Base-by-base conservation (phyloP, 1,140 invertebrate species). In the Kradibia gibbosae region DNA sequence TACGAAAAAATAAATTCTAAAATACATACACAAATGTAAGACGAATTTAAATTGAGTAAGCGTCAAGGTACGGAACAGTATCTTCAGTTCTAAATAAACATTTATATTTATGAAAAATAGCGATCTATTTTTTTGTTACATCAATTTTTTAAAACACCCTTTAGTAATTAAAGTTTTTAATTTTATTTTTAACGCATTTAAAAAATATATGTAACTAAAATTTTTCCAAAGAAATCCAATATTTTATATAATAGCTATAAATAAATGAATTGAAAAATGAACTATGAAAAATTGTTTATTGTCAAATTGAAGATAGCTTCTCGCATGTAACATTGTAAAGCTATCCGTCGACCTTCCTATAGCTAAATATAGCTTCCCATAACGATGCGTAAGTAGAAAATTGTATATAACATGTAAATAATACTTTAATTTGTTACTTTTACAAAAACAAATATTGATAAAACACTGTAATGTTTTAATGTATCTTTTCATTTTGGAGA, bases 341-440 rank as follows among this genome's bases (percentile, higher is more conserved):
- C 72, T 60, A 22, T 72, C 67, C 81, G 42, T 81, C 36, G 8
- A 75, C 28, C 25, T 73, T 53, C n/a, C n/a, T n/a, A n/a, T n/a
- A n/a, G n/a, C n/a, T n/a, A n/a, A n/a, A n/a, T n/a, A n/a, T n/a
- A n/a, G n/a, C n/a, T n/a, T 73, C 22, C 28, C 45, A 20, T 48
- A 73, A 53, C 48, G 48, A 22, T 2, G 5, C n/a, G 22, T 10
- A 42, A 25, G 34, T 62, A 73, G 78, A 65, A 45, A 86, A 53
- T 25, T 88, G 86, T 87, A 88, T 81, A 87, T 86, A 86, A 79
- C 31, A 42, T 88, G 85, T 85, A 87, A 81, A 88, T 86, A 86
- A 78, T 71, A 79, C 34, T 79, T 36, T 45, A 42, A 57, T n/a
- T 71, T 31, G 75, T 55, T 82, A 60, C 45, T 78, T 65, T 67